Percentiles rank a stretch among this genome's conserved stretches.
These are phyloP conservation scores for Corythornis cristatus DNA, from an alignment of 2,113 vertebrate species.

Conservation along the genomic window DNA sequence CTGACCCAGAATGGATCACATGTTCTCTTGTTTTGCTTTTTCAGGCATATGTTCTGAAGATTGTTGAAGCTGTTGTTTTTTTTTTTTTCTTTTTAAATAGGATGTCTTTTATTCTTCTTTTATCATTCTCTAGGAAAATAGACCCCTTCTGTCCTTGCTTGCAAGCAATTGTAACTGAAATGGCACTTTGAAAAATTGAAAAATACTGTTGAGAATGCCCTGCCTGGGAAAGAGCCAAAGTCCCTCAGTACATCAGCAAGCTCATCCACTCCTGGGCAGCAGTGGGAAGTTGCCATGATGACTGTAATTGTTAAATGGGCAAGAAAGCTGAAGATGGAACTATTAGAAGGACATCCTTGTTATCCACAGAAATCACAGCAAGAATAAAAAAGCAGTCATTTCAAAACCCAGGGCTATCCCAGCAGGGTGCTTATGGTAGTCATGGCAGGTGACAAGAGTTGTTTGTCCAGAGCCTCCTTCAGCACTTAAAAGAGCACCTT, in stretches of 20 bases:
- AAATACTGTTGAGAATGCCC: neutral
- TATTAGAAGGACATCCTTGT: neutral
- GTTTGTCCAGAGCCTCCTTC: neutral
- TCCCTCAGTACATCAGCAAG: neutral
- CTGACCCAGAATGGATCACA: constrained; percentile 5
- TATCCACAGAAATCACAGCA: neutral
- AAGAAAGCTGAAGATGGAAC: neutral
- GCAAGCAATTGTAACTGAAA: neutral
- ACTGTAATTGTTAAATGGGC: neutral
- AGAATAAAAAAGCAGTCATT: neutral
- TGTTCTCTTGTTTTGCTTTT: constrained; percentile 17
- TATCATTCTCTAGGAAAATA: neutral
- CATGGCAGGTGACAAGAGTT: neutral
- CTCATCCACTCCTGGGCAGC: neutral
- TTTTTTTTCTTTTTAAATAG: neutral
- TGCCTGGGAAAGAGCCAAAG: neutral
- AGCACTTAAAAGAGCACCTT: neutral
- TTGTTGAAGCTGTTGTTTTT: neutral
- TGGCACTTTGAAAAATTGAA: neutral
- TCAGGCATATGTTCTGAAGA: neutral
- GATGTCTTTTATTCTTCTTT: neutral
- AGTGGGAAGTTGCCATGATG: neutral
- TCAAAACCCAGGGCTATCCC: neutral
- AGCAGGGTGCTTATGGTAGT: neutral
- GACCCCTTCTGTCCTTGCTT: neutral